Base-by-base conservation (phyloP, 2,797 vertebrate genomes). In the Eulemur mongoz region DNA sequence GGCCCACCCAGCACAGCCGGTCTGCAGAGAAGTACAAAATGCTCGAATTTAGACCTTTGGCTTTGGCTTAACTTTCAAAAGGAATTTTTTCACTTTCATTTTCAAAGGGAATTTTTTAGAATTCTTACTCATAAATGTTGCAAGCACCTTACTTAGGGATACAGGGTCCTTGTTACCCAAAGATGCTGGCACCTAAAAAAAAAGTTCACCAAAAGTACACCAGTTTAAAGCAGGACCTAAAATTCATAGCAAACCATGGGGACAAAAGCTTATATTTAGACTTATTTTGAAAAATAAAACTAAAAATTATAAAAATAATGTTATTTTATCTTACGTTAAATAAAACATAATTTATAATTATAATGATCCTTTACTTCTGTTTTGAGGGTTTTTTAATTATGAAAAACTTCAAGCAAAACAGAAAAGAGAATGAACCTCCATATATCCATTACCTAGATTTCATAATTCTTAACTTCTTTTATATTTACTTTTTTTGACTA, bases 1-100 rank as follows among this genome's bases (percentile, higher is more conserved):
- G 20, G 65, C 3, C 61, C n/a, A 32, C 3, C 61, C n/a, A 32
- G 35, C 1, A 0, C 0, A 0, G 13, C 18, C 40, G 13, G 8
- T 18, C 17, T 4, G 43, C 10, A 2, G 0, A 5, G 7, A 67
- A n/a, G 17, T 22, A 22, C 35, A 22, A 59, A 82, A 52, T 4
- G 6, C 43, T 7, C 17, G 23, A 40, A 35, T 35, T 3, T 32
- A 72, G 12, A 76, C 11, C 30, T 57, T 89, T 7, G 0, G 11
- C 23, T 35, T 45, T 76, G 78, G 67, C 15, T 82, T 48, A 15
- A 8, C n/a, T 88, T 91, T 78, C 79, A 52, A 92, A 78, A 32
- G 50, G 43, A 52, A 76, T 35, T 65, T 40, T 81, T 89, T 27
- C 13, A 22, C 69, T 83, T 61, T 61, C 30, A 14, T 91, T 81